Base-by-base conservation (phyloP, 2,113 vertebrate species). In the Pseudorasbora parva region DNA sequence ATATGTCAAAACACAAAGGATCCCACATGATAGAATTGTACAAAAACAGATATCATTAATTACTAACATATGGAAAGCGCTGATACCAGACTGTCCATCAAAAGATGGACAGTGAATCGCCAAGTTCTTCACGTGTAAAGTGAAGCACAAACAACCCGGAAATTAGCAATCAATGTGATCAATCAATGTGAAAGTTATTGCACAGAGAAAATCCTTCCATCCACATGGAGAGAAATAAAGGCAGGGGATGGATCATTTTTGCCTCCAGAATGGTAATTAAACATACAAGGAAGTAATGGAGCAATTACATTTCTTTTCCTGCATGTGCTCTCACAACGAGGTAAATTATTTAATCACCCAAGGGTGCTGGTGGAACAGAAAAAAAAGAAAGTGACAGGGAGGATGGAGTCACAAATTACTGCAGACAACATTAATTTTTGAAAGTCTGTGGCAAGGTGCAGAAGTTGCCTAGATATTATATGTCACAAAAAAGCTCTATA, bases 181-280 rank as follows among this genome's bases (percentile, higher is more conserved):
- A 7, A 54, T 66, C 30, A 0, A 33, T 64, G 62, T 66, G 15
- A 33, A 66, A 49, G n/a, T 12, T 15, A 14, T 27, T 73, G 69
- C 3, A 30, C 30, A 47, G n/a, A 27, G 33, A 73, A 25, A 27
- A 14, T 10, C n/a, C 23, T 23, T 25, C 19, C 21, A 78, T 27
- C 30, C 17, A n/a, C 33, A 27, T 14, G 21, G 47, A 71, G 17
- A 25, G 47, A 37, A 54, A 68, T 4, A 30, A 23, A 17, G 25
- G 2, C 1, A 81, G 37, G 8, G 8, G 43, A 6, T 6, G 64
- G 79, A 84, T 84, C 82, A 62, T 17, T 60, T 74, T 43, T 57
- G 51, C 74, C 66, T 37, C 47, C 49, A 85, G 79, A 78, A 60
- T 64, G 59, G 2, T 79, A 82, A 87, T 82, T 82, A 80, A 60